Conservation (phyloP, 1,140 invertebrate species). For the Ceratosolen solmsi region DNA sequence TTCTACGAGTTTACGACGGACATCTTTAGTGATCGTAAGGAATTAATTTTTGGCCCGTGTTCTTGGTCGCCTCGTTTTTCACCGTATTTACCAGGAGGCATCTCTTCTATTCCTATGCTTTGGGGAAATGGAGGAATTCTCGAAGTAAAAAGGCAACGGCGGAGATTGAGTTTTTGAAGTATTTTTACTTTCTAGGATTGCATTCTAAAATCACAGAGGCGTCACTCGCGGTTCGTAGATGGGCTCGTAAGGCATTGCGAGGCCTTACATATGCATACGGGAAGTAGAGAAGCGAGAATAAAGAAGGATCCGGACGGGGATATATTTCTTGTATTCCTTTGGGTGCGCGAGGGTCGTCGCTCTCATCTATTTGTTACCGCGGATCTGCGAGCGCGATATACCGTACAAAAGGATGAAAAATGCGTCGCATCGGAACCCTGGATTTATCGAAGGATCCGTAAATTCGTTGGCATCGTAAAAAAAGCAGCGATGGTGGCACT, state of each 20-base stretch:
- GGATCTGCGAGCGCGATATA: not conserved
- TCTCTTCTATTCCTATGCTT: not conserved
- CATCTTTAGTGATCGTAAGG: slow-evolving; percentile 42
- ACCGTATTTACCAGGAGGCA: slow-evolving; percentile 40
- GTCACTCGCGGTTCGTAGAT: not conserved
- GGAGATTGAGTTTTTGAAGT: not conserved
- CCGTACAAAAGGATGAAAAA: not conserved
- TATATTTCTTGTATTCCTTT: not conserved
- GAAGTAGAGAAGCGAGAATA: not conserved
- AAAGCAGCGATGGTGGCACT: too few species aligned
- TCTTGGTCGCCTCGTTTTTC: slow-evolving; percentile 19
- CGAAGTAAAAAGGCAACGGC: not conserved
- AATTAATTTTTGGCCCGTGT: slow-evolving; percentile 42
- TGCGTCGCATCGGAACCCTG: not conserved
- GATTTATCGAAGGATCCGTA: not conserved
- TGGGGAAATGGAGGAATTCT: not conserved
- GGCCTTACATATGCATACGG: not conserved
- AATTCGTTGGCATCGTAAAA: not conserved
- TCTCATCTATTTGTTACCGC: not conserved
- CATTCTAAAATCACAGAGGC: slow-evolving; percentile 35
- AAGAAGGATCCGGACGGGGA: not conserved
- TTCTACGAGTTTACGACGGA: slow-evolving; percentile 23
- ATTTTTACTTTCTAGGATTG: slow-evolving; percentile 44
- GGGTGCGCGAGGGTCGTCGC: too few species aligned
- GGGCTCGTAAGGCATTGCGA: not conserved